Base-by-base conservation (phyloP, 2,113 vertebrate genomes). In the Pristiophorus japonicus region DNA sequence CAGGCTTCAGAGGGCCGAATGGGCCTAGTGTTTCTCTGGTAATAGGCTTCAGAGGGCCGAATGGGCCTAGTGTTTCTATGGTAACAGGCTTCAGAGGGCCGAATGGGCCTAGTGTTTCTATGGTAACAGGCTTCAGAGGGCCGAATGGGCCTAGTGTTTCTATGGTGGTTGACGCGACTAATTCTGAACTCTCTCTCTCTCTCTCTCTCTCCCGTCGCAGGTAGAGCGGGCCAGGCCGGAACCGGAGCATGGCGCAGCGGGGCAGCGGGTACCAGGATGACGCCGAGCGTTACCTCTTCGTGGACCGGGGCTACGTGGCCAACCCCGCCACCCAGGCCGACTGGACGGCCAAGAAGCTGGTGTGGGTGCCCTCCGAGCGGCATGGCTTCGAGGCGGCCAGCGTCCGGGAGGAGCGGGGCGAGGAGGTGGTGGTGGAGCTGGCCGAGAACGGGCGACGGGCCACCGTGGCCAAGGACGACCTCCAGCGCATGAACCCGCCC, bases 281-380 rank as follows among this genome's bases (percentile, higher is more conserved):
- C 97, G 97, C 97, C 96, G 97, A 97, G 96, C 97, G 96, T 96
- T 97, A 97, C 96, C 97, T 98, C 95, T 96, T 97, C 14, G 97
- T 96, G 2, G 97, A 97, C 95, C 96, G 95, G 47, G 96, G 94
- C 55, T 94, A 95, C 7, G 66, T 95, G 73, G 95, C 95, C 20
- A 96, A 95, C 85, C 97, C 97, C 1, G 96, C 95, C 34, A 96
- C 95, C 0, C 98, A 98, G 96, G 98, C 98, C 8, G 98, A 98
- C 96, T 98, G 98, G 98, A 97, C 98, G 0, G 98, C 98, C 20
- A 98, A 98, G 96, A 96, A 97, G 96, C 97, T 98, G 66, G 97
- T 98, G 95, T 98, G 98, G 98, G 98, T 98, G 96, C 97, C 98
- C 0, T 98, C 98, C 1, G 98, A 98, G 96, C 98, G 98, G 96